phyloP scores from a whole-genome alignment of 2,888 invertebrate genomes.

The Lathronympha strigana region DNA sequence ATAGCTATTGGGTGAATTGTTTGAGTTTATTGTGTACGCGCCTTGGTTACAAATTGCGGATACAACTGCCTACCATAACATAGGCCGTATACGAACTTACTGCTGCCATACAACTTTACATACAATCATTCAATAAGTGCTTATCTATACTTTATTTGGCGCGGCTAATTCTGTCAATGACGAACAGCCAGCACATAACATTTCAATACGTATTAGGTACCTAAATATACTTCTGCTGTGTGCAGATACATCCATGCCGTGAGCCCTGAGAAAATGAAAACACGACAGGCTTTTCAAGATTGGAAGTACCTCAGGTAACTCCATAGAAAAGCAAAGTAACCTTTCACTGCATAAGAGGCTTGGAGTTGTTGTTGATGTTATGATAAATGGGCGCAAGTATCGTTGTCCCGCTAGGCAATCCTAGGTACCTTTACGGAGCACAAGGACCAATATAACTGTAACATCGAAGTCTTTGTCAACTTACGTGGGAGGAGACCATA shows the following conservation, averaged over 20 bases:
- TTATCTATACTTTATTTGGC: constrained; percentile 25
- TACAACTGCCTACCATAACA: constrained; percentile 8
- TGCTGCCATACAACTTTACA: background rate
- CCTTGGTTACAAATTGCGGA: constrained; percentile 19
- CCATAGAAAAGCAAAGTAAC: constrained; percentile 47
- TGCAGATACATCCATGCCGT: background rate
- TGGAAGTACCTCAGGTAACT: constrained; percentile 37
- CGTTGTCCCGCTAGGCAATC: constrained; percentile 43
- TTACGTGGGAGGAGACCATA: background rate
- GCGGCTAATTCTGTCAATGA: background rate
- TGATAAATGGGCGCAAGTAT: constrained; percentile 40
- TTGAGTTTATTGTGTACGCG: background rate
- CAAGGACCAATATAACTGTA: background rate
- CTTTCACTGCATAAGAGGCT: constrained; percentile 48
- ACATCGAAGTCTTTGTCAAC: background rate
- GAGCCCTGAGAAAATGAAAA: constrained; percentile 30
- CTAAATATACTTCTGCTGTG: background rate
- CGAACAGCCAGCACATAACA: background rate
- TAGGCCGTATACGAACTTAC: constrained; percentile 3
- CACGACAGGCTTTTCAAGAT: constrained; percentile 39
- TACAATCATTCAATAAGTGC: constrained; percentile 29
- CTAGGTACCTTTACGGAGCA: background rate
- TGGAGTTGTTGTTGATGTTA: constrained; percentile 40
- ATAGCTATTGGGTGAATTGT: background rate
- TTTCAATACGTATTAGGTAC: background rate